phyloP scores from a whole-genome alignment of 1,140 invertebrate species.

The Drosophila orena region DNA sequence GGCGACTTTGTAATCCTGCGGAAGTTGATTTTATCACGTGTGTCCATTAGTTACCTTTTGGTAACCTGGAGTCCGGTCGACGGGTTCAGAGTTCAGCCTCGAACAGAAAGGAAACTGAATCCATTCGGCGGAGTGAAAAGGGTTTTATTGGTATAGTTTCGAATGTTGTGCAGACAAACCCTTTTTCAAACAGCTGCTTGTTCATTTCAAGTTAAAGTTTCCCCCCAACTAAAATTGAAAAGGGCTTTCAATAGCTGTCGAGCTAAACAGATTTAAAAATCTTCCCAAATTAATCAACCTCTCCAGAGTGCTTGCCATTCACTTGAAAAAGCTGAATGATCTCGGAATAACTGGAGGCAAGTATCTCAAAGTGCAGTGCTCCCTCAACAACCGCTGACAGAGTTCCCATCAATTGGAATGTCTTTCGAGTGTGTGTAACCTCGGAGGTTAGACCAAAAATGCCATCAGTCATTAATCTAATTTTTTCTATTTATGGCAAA shows the following conservation, averaged over 20 bases:
- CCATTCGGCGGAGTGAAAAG: slow-evolving; percentile 5
- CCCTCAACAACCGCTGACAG: slow-evolving; percentile 8
- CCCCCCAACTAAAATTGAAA: too few relatives aligned
- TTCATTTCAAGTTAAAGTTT: not conserved
- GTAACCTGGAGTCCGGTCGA: slow-evolving; percentile 12
- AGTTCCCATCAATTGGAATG: slow-evolving; percentile 65
- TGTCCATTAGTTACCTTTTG: slow-evolving; percentile 66
- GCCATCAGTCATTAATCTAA: slow-evolving; percentile 68
- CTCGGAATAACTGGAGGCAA: slow-evolving; percentile 13
- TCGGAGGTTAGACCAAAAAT: slow-evolving; percentile 55
- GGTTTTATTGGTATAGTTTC: slow-evolving; percentile 8
- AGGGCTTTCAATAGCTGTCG: not conserved
- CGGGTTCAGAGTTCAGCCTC: slow-evolving; percentile 47
- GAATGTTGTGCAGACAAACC: not conserved
- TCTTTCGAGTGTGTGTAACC: slow-evolving; percentile 29
- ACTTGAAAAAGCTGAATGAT: slow-evolving; percentile 29
- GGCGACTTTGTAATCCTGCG: slow-evolving; percentile 73
- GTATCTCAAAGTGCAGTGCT: slow-evolving; percentile 38
- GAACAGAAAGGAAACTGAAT: slow-evolving; percentile 16
- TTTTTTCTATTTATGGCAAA: slow-evolving; percentile 65
- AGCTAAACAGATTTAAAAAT: slow-evolving; percentile 4
- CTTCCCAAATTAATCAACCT: slow-evolving; percentile 10
- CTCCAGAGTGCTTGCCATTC: slow-evolving; percentile 1
- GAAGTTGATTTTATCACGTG: slow-evolving; percentile 78
- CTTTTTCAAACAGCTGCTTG: slow-evolving; percentile 8